These are phyloP conservation scores for Andrena cerasifolii DNA, from an alignment of 1,140 invertebrate genomes.

Conservation along the genomic window DNA sequence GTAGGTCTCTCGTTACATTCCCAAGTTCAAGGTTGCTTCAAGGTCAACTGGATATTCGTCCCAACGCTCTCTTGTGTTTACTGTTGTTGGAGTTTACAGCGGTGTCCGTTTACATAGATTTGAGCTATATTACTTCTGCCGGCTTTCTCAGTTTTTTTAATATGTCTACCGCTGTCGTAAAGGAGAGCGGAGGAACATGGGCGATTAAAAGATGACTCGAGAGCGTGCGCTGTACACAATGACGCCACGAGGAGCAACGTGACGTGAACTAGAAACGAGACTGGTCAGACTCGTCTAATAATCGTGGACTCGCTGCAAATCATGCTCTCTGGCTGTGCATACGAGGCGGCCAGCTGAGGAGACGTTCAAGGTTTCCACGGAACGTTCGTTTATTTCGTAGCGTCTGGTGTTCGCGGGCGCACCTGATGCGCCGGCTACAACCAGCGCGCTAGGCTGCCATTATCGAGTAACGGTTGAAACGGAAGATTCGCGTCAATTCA, in stretches of 20 bases:
- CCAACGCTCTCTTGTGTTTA: no score
- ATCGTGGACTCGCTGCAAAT: conserved; percentile 43
- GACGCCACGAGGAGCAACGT: background rate
- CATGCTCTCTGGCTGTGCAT: conserved; percentile 5
- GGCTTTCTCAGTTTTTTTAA: no score
- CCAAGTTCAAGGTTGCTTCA: no score
- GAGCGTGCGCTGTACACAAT: no score
- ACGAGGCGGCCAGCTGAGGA: conserved; percentile 56
- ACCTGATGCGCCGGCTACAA: background rate
- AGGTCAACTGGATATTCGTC: no score
- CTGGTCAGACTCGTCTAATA: conserved; percentile 65
- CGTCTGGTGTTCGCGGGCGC: background rate
- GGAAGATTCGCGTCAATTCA: no score
- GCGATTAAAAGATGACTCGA: background rate
- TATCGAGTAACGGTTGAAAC: background rate
- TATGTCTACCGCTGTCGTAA: background rate
- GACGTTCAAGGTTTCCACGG: conserved; percentile 72
- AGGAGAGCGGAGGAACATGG: background rate
- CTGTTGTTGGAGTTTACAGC: no score
- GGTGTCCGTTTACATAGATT: no score
- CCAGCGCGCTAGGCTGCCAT: conserved; percentile 8
- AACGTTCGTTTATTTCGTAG: conserved; percentile 66
- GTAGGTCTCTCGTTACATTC: no score
- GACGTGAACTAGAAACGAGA: conserved; percentile 24
- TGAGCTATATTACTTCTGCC: no score